These are phyloP conservation scores for Cephalopterus ornatus DNA, from an alignment of 2,113 vertebrate genomes.

Conservation along the genomic window DNA sequence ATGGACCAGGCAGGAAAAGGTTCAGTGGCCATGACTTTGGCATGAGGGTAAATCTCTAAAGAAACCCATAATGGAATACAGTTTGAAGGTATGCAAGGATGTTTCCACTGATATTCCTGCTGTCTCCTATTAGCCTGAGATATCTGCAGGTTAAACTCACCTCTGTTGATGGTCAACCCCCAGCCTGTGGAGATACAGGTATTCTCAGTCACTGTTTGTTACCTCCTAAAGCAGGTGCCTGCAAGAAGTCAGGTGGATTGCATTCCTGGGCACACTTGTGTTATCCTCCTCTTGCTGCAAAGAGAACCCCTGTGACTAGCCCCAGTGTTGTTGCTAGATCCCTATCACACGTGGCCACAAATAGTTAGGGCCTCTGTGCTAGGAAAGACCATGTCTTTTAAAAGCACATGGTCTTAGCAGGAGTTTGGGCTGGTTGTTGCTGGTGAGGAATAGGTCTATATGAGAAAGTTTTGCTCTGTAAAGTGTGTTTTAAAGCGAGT, in stretches of 20 bases:
- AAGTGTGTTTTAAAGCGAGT: not conserved
- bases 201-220: not conserved
- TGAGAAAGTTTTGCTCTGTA: not conserved
- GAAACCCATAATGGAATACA: not conserved
- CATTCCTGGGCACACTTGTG: not conserved
- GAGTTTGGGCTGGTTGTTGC: not conserved
- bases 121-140: not conserved
- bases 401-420: not conserved
- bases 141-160: not conserved
- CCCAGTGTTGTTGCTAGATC: not conserved
- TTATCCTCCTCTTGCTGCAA: not conserved
- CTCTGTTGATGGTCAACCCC: not conserved
- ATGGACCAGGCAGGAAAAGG: not conserved
- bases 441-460: not conserved
- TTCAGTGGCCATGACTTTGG: not conserved
- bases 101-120: not conserved
- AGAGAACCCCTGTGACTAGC: not conserved
- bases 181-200: not conserved
- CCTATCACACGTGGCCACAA: rapidly evolving
- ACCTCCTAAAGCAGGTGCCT: not conserved
- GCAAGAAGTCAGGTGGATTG: not conserved
- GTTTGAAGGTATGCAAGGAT: not conserved
- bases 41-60: not conserved
- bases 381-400: rapidly evolving
- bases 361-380: not conserved